Evolutionary conservation across 2,113 vertebrate genomes (phyloP).

Genomic region (Butorides virescens): DNA sequence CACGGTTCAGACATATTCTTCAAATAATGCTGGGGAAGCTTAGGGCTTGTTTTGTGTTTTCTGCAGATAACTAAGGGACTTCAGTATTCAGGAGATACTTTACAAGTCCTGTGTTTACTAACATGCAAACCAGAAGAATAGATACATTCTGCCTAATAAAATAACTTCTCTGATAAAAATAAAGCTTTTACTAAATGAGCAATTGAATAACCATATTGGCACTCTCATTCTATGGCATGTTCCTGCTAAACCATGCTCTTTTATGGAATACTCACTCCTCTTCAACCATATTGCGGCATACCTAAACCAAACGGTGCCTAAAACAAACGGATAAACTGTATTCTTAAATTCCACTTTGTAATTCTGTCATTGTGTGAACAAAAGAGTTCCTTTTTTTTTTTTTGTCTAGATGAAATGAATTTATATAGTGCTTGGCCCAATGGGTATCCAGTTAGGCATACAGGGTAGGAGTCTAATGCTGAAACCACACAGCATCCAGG

Average conservation of each 20-base stretch:
- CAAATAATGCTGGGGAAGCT: not conserved
- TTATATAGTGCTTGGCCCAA: not conserved
- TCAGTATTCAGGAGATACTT: not conserved
- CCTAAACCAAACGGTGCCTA: not conserved
- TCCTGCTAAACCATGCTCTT: not conserved
- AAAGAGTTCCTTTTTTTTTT: not conserved
- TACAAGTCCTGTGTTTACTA: not conserved
- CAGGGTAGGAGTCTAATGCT: not conserved
- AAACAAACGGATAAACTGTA: not conserved
- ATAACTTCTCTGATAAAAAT: not conserved
- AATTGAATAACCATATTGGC: not conserved
- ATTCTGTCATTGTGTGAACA: not conserved
- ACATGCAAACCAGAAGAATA: not conserved
- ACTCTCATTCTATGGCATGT: rapidly evolving
- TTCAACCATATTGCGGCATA: not conserved
- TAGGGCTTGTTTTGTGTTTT: not conserved
- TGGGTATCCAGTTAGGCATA: not conserved
- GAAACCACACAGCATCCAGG: not conserved
- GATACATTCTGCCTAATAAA: not conserved
- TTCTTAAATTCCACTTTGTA: not conserved
- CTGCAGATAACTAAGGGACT: not conserved
- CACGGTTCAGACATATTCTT: not conserved
- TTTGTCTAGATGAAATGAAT: not conserved
- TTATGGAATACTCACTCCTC: not conserved
- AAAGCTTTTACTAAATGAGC: not conserved